A percentile compares a stretch with the other conserved stretches of the same genome.
Evolutionary conservation across 2,888 invertebrate species (phyloP).

Genomic region (Tricholauxania praeusta): DNA sequence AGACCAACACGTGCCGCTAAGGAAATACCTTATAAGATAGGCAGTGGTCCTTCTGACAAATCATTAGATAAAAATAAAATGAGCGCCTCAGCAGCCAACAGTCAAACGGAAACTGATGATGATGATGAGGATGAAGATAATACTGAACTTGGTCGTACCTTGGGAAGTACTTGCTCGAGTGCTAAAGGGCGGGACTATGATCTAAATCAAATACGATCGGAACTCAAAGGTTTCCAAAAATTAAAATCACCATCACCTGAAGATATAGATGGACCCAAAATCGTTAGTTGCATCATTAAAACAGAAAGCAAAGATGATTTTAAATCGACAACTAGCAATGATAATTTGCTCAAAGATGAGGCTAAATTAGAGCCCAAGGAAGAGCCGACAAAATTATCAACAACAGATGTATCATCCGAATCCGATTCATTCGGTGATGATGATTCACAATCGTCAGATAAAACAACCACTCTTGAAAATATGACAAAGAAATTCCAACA

Average conservation of each 20-base stretch:
- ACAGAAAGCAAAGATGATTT: slow-evolving; percentile 48
- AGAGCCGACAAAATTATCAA: slow-evolving; percentile 59
- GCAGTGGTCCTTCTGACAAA: slow-evolving; percentile 39
- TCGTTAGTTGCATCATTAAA: slow-evolving; percentile 45
- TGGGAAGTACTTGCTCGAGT: slow-evolving; percentile 24
- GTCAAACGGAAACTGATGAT: slow-evolving; percentile 71
- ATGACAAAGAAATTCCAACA: slow-evolving; percentile 59
- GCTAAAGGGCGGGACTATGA: slow-evolving; percentile 81
- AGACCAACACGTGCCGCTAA: slow-evolving; percentile 58
- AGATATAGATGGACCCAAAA: slow-evolving; percentile 30
- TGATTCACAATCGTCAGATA: slow-evolving; percentile 67
- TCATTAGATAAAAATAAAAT: slow-evolving; percentile 46
- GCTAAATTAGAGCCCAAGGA: slow-evolving; percentile 53
- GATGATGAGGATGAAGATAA: slow-evolving; percentile 61
- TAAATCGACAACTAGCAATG: slow-evolving; percentile 37
- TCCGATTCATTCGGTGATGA: slow-evolving; percentile 66
- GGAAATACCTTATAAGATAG: slow-evolving; percentile 46
- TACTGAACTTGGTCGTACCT: slow-evolving; percentile 51
- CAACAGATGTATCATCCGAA: slow-evolving; percentile 64
- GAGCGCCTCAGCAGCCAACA: slow-evolving; percentile 63
- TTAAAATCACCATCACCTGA: slow-evolving; percentile 65
- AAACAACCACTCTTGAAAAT: slow-evolving; percentile 60
- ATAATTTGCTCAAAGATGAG: slow-evolving; percentile 31
- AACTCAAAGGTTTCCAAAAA: slow-evolving; percentile 83
- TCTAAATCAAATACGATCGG: slow-evolving; percentile 85